phyloP scores from a whole-genome alignment of 1,140 invertebrate species.

The Drosophila melanica region DNA sequence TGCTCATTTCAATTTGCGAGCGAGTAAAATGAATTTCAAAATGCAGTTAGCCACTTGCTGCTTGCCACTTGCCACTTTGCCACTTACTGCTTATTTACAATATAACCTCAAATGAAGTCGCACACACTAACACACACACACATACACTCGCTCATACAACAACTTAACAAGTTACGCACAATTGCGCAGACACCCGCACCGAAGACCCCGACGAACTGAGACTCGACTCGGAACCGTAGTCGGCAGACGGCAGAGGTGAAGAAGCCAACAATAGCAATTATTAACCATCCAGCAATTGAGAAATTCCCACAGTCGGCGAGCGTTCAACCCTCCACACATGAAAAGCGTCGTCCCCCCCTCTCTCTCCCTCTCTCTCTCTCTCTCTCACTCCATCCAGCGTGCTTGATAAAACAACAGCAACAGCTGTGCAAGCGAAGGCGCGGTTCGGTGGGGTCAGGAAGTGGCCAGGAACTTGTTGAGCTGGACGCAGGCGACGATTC shows the following conservation, averaged over 20 bases:
- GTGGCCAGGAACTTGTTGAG: constrained; percentile 70
- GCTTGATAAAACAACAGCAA: constrained; percentile 54
- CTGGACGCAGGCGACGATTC: constrained; percentile 39
- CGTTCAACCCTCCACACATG: constrained; percentile 51
- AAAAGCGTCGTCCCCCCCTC: constrained; percentile 9
- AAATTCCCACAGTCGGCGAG: constrained; percentile 73
- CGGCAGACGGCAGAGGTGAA: constrained; percentile 60
- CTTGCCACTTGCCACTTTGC: constrained; percentile 8
- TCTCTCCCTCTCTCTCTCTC: background rate
- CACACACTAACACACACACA: constrained; percentile 35
- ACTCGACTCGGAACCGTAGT: background rate
- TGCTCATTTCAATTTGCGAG: no score
- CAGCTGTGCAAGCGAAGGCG: constrained; percentile 63
- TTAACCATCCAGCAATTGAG: constrained; percentile 80
- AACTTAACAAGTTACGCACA: constrained; percentile 68
- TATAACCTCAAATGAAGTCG: constrained; percentile 68
- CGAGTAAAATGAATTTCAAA: constrained; percentile 9
- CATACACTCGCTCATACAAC: background rate
- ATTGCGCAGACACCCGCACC: constrained; percentile 64
- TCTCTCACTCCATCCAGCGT: background rate
- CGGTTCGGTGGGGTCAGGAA: background rate
- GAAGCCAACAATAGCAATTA: constrained; percentile 82
- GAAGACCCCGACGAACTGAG: background rate
- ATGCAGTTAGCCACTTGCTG: constrained; percentile 35
- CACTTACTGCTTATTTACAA: constrained; percentile 46